Evolutionary conservation across 2,888 invertebrate species (phyloP).

Genomic region (Lagria hirta): DNA sequence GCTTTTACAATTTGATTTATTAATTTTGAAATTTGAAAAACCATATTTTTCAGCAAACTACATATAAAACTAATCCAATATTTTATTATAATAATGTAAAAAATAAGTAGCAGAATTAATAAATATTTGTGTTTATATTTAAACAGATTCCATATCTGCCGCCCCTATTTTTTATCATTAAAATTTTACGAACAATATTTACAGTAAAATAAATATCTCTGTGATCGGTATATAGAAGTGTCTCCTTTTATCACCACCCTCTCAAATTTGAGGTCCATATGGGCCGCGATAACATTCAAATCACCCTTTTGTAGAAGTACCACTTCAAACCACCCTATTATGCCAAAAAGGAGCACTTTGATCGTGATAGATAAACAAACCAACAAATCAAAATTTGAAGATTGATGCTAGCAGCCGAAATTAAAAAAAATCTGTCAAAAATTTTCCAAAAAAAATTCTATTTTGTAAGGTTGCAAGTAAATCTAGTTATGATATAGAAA

Average conservation of each 20-base stretch:
- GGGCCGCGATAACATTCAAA: slow-evolving; percentile 37
- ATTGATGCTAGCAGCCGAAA: slow-evolving; percentile 4
- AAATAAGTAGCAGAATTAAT: too few species aligned
- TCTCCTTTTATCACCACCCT: slow-evolving; percentile 13
- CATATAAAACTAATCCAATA: too few species aligned
- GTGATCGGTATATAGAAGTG: too few species aligned
- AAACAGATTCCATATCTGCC: too few species aligned
- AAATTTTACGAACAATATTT: too few species aligned
- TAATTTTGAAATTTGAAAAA: too few species aligned
- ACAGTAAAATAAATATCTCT: too few species aligned
- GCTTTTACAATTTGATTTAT: too few species aligned
- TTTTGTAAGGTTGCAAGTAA: slow-evolving; percentile 4
- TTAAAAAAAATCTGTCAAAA: too few species aligned
- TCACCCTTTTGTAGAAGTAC: slow-evolving; percentile 33
- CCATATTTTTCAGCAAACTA: too few species aligned
- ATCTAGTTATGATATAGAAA: slow-evolving; percentile 18
- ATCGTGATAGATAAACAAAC: slow-evolving; percentile 44
- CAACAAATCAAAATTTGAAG: slow-evolving; percentile 23
- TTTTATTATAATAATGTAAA: too few species aligned
- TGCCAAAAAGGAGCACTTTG: slow-evolving; percentile 35
- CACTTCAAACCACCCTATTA: slow-evolving; percentile 33
- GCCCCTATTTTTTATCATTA: slow-evolving; percentile 7
- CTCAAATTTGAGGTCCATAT: slow-evolving; percentile 33
- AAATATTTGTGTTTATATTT: too few species aligned
- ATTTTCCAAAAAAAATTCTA: slow-evolving; percentile 2